Base-by-base conservation (phyloP, 2,888 invertebrate species). In the Chorisops tibialis region DNA sequence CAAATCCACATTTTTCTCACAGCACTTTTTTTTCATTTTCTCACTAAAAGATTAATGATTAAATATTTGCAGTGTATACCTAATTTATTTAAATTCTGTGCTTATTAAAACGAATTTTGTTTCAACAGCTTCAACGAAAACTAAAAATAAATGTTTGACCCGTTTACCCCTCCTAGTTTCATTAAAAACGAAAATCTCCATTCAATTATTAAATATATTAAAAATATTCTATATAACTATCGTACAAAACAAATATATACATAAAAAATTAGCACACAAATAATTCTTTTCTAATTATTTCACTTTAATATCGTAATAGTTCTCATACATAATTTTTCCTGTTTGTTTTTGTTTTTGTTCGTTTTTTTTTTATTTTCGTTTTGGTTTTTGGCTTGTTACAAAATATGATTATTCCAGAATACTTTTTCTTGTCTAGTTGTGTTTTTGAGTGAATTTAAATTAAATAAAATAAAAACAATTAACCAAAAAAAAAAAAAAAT, bases 241-340 rank as follows among this genome's bases (percentile, higher is more conserved):
- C 49, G 59, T 60, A 60, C 59, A 47, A 60, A 60, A 59, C 39
- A 49, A 59, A 60, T 60, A 60, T 60, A 49, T 60, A 60, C 59
- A 60, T 22, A 60, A 50, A 56, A 50, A 30, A 50, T 22, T 50
- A 30, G 30, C 47, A 47, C 47, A 47, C 47, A 47, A 47, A 16
- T 12, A 47, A 47, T 19, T 12, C 18, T 30, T 9, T 30, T 30
- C 30, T 30, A 30, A 30, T 30, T 30, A 30, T 5, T 30, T 30
- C 30, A 30, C 9, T 30, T 21, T 47, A 47, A 14, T 47, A 18
- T 47, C 47, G 19, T 9, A 18, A 18, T 18, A 47, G 9, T 47
- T 6, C 19, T 47, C 14, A 18, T 47, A 9, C 19, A 47, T 47
- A 18, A 43, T 43, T 19, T 12, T 47, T 47, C 6, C 19, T 1